These are phyloP conservation scores for Gopherus evgoodei DNA, from an alignment of 2,113 vertebrate species.

Conservation along the genomic window DNA sequence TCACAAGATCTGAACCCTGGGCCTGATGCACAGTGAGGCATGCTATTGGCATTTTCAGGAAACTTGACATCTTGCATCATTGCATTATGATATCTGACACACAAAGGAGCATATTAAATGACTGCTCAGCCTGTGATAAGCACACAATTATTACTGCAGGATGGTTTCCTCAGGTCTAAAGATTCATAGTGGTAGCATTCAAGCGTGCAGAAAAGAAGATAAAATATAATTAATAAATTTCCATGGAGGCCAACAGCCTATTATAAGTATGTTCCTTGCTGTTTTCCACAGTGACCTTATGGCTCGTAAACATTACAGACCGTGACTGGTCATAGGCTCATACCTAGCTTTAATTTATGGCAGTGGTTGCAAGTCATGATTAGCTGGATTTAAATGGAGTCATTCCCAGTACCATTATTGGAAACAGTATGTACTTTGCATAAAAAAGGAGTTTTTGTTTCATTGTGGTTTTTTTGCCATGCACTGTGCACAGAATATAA, in stretches of 20 bases:
- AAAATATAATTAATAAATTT: slow-evolving; percentile 77
- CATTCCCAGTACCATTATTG: background rate
- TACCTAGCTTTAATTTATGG: slow-evolving; percentile 42
- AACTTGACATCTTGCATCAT: slow-evolving; percentile 27
- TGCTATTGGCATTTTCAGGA: slow-evolving; percentile 34
- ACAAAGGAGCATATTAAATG: slow-evolving; percentile 64
- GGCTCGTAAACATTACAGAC: slow-evolving; percentile 54
- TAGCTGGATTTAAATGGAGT: slow-evolving; percentile 25
- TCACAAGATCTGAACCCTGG: slow-evolving; percentile 46
- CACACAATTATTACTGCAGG: slow-evolving; percentile 32
- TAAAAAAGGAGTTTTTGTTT: background rate
- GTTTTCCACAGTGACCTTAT: slow-evolving; percentile 58
- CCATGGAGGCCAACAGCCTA: slow-evolving; percentile 65
- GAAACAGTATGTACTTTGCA: background rate
- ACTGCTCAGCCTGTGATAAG: slow-evolving; percentile 42
- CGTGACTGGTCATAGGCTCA: slow-evolving; percentile 35
- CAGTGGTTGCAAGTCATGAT: slow-evolving; percentile 28
- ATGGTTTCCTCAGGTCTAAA: slow-evolving; percentile 54
- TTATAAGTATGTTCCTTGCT: slow-evolving; percentile 46
- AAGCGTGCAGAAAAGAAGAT: slow-evolving; percentile 58
- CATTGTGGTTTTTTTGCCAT: background rate
- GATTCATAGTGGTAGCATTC: slow-evolving; percentile 50
- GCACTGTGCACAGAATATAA: background rate
- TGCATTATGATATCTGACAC: slow-evolving; percentile 45
- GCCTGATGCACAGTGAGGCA: background rate